Conservation (phyloP, 2,888 invertebrate genomes). For the Ischnus inquisitorius region DNA sequence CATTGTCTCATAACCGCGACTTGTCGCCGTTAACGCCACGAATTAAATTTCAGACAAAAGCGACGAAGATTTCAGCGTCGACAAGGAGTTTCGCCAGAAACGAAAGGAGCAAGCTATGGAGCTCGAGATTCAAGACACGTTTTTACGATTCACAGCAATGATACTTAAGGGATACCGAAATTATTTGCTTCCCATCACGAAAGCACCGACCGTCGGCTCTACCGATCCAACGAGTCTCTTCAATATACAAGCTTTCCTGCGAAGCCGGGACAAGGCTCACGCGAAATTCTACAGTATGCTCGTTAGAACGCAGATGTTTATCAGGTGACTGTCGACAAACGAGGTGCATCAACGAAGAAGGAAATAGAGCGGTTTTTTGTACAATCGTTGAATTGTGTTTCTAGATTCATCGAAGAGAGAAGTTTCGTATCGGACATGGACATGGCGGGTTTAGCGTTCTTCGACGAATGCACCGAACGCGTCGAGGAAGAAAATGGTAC, state of each 20-base stretch:
- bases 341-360: background rate
- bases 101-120: constrained; percentile 92
- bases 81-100: constrained; percentile 83
- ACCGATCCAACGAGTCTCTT: constrained; percentile 98
- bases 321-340: constrained; percentile 83
- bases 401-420: constrained; percentile 97
- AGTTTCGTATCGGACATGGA: constrained; percentile 99
- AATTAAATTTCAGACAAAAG: constrained; percentile 74
- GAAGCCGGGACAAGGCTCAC: constrained; percentile 95
- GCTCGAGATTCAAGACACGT: constrained; percentile 98
- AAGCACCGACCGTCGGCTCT: constrained; percentile 96
- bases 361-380: background rate
- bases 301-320: constrained; percentile 98
- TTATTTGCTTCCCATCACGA: constrained; percentile 96
- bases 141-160: constrained; percentile 97
- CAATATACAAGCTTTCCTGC: constrained; percentile 95
- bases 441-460: constrained; percentile 95
- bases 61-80: constrained; percentile 82
- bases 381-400: background rate
- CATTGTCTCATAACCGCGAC: background rate
- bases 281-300: constrained; percentile 95
- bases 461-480: constrained; percentile 98
- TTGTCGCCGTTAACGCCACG: background rate
- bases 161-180: constrained; percentile 96
- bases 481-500: constrained; percentile 86